phyloP scores from a whole-genome alignment of 2,113 vertebrate genomes.

The Solenodon paradoxus region DNA sequence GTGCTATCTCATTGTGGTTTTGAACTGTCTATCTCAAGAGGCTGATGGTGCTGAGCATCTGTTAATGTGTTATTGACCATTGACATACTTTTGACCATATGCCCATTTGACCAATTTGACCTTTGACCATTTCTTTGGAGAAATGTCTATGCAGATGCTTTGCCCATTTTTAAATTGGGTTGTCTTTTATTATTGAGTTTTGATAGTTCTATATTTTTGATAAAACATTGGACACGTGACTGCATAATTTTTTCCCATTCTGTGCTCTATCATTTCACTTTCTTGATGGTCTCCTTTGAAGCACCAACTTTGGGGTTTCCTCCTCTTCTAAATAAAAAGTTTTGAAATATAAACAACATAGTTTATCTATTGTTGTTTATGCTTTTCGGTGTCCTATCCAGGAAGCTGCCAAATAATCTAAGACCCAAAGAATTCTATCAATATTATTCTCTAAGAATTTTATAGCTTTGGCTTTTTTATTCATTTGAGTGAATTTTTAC shows the following conservation, averaged over 20 bases:
- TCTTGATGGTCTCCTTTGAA: neutral
- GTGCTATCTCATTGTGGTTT: neutral
- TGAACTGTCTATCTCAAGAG: neutral
- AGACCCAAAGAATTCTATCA: neutral
- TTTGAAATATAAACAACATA: neutral
- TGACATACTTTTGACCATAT: neutral
- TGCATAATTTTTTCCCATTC: neutral
- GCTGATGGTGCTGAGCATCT: neutral
- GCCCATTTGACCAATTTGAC: too few relatives aligned
- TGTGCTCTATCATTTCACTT: neutral
- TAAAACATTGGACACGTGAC: neutral
- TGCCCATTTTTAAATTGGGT: neutral
- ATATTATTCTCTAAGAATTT: neutral
- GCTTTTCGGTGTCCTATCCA: neutral
- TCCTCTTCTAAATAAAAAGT: too few relatives aligned
- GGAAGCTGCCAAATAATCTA: neutral
- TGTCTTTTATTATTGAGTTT: too few relatives aligned
- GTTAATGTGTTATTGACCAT: neutral
- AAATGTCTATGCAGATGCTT: neutral
- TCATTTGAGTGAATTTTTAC: too few relatives aligned
- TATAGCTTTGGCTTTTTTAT: too few relatives aligned
- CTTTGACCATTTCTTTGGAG: too few relatives aligned
- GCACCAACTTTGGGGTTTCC: too few relatives aligned
- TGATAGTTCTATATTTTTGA: neutral
- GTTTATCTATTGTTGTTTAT: neutral